Evolutionary conservation across 1,140 invertebrate species (phyloP), one percentile per base, ranked within the genome.

Genomic region (Melipona quadrifasciata): DNA sequence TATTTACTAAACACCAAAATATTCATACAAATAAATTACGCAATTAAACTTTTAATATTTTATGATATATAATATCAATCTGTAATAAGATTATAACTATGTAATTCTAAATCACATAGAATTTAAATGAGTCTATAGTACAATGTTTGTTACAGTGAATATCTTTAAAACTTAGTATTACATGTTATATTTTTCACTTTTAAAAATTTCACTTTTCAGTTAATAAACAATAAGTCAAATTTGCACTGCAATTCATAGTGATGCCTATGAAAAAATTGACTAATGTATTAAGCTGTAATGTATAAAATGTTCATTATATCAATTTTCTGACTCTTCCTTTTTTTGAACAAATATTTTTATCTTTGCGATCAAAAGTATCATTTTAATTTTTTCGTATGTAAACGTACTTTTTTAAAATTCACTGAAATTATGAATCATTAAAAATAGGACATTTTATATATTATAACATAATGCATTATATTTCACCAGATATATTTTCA

Each of bases 1-100:
- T 74, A 72, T 64, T 72, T 71, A 84, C n/a, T 24, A 74, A 19
- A 31, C 19, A 68, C 11, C 12, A 53, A 34, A 21, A 70, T 70
- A 80, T 12, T 12, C 57, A 31, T 68, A 81, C 12, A 24, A 70
- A 31, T 39, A 53, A 31, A 67, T 55, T 57, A 21, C 65, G 21
- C 10, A 76, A n/a, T 47, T 61, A 24, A 51, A 67, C 17, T 83
- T 81, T 34, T 61, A 78, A 83, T 65, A 80, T 55, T 84, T 65
- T 58, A 24, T 82, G 34, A 21, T 53, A 17, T 11, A 21, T 76
- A 68, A 55, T 68, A 47, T 55, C 24, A 3, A 82, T 76, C 39
- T 65, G 8, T 24, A 75, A 67, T 51, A 83, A 58, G 65, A 61
- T 78, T 83, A 39, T 76, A 75, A 71, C 14, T 57, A 64, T 17